Base-by-base conservation (phyloP, 1,140 invertebrate species). In the Hydropsyche tenuis region DNA sequence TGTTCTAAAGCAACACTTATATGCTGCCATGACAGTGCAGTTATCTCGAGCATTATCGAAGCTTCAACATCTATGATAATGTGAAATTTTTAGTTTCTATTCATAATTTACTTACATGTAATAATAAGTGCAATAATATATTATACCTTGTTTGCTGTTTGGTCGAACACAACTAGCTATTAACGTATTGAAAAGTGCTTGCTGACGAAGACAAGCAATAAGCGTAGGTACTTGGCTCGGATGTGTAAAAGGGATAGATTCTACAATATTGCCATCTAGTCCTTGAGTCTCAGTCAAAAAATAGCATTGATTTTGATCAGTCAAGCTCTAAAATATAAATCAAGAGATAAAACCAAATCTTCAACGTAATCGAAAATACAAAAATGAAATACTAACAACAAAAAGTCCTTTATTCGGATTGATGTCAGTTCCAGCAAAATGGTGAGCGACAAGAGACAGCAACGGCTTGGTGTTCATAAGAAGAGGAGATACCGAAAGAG, bases 271-370 rank as follows among this genome's bases (percentile, higher is more conserved):
- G 1, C 94, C 96, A 62, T 92, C 89, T 82, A 97, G 87, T 12
- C 88, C 89, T 75, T 89, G 89, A 73, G 89, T 90, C 80, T 95
- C 93, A 2, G 93, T 96, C 84, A 98, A 88, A 81, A 95, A 96
- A 81, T 97, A 98, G 80, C 94, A 95, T 81, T 99, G 96, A 42
- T 91, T 90, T 80, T 98, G 96, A 80, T 97, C 96, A 0, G 95
- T 94, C 25, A 98, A 85, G 60, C 91, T 93, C 89, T 96, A 85
- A 87, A 89, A 73, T 23, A 2, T 11, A 12, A 20, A 20, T 14
- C 18, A 22, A 23, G 11, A 56, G 18, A 22, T 6, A 56, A 56
- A 48, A 18, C 12, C 14, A 48, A 43, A 14, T 37, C 22, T 74
- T 74, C 48, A 45, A 30, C 5, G 14, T 43, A 53, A 53, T 18